These are phyloP conservation scores for Leucophenga maculata DNA, from an alignment of 2,888 invertebrate species.

Conservation along the genomic window DNA sequence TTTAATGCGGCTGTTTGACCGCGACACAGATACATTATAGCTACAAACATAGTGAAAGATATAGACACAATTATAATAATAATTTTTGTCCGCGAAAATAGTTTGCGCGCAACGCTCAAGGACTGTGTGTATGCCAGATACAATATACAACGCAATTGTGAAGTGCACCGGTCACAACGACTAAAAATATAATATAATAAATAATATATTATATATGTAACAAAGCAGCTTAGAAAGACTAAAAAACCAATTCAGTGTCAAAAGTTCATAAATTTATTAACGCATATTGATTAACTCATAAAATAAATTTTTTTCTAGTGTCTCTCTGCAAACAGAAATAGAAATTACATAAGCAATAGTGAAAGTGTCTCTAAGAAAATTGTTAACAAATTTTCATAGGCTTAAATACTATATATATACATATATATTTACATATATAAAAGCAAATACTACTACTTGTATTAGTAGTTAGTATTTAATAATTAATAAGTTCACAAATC, in stretches of 20 bases:
- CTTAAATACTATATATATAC: background rate
- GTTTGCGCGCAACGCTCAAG: constrained; percentile 19
- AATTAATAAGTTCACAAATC: constrained; percentile 14
- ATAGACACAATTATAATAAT: constrained; percentile 5
- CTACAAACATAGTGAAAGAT: background rate
- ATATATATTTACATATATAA: constrained; percentile 2
- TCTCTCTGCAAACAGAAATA: no score
- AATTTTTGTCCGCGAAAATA: constrained; percentile 18
- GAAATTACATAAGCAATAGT: background rate
- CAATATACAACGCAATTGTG: background rate
- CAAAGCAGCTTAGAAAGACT: no score
- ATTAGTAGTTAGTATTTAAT: background rate
- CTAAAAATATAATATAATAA: background rate
- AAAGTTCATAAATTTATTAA: no score
- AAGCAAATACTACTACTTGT: background rate
- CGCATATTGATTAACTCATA: no score
- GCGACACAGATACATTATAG: background rate
- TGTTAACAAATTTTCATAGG: background rate
- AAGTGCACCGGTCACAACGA: background rate
- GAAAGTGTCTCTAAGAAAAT: background rate
- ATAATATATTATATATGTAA: no score
- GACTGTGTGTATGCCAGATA: background rate
- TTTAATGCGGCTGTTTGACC: background rate
- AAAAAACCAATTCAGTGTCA: no score
- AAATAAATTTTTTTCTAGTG: no score